phyloP scores from a whole-genome alignment of 2,888 invertebrate genomes.

The Polylopha cassiicola region DNA sequence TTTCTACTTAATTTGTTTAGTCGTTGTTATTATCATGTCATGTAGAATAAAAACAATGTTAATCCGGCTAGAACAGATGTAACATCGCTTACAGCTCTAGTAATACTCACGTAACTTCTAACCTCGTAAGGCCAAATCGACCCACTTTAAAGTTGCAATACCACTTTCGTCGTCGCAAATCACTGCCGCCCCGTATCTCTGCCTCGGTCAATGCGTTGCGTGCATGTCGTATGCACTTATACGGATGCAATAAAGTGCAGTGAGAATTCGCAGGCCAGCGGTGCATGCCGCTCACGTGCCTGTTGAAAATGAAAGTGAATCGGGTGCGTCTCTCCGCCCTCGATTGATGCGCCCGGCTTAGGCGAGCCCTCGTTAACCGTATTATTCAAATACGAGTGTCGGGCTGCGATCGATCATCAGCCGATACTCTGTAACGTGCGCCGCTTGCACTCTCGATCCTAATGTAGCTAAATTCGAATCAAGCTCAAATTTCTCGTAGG shows the following conservation, averaged over 20 bases:
- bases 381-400: slow-evolving; percentile 67
- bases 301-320: slow-evolving; percentile 71
- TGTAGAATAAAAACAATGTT: too few relatives aligned
- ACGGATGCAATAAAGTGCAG: slow-evolving; percentile 72
- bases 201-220: slow-evolving; percentile 75
- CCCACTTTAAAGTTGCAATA: slow-evolving; percentile 74
- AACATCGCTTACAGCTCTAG: background rate
- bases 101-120: slow-evolving; percentile 59
- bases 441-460: slow-evolving; percentile 48
- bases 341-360: slow-evolving; percentile 65
- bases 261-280: slow-evolving; percentile 69
- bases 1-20: too few relatives aligned
- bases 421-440: slow-evolving; percentile 21
- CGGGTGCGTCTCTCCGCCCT: slow-evolving; percentile 67
- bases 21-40: too few relatives aligned
- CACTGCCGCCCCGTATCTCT: slow-evolving; percentile 68
- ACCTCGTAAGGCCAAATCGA: slow-evolving; percentile 58
- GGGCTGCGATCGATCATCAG: slow-evolving; percentile 53
- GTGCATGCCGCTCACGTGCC: slow-evolving; percentile 70
- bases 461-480: slow-evolving; percentile 36
- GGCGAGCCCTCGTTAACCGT: slow-evolving; percentile 64
- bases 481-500: slow-evolving; percentile 26
- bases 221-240: slow-evolving; percentile 73
- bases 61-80: too few relatives aligned
- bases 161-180: slow-evolving; percentile 77